Base-by-base conservation (phyloP, 2,888 invertebrate species). In the Hyles lineata region DNA sequence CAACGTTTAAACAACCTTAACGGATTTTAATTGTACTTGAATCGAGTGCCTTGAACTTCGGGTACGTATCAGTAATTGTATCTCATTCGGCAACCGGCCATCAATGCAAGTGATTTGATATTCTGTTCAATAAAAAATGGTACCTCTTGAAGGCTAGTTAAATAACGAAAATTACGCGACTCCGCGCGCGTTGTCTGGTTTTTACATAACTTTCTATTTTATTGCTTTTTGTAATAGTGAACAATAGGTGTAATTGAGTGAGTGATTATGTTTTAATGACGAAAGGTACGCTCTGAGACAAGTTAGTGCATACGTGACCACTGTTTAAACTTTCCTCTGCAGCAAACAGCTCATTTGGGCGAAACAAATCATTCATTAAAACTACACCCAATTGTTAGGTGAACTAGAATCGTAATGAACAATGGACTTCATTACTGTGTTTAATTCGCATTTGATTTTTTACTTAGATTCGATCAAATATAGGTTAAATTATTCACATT, bases 11-110 rank as follows among this genome's bases (percentile, higher is more conserved):
- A 50, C 35, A 21, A 23, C 67, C 35, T 43, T 67, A 67, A 50
- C 67, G 67, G 67, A 21, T 67, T 67, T 43, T 50, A 67, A 50
- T 11, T 23, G 21, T 67, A 43, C 23, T 43, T 43, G 63, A 21
- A 23, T 21, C 43, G 63, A 50, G 67, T 67, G 67, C 83, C 83
- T 78, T 83, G 83, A 83, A 82, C 84, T 85, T 83, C 75, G 74
- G 43, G 73, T 58, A 72, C 58, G 55, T 35, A 70, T 69, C 72
- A 70, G 73, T 69, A 72, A 75, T 59, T 73, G 74, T 73, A 67
- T 74, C 59, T 59, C 52, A 50, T 5, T 32, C 35, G 43, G n/a
- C 23, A n/a, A 25, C 19, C 43, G 25, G 43, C 50, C 59, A 35
- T 43, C 70, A 50, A 59, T 69, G 25, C 67, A 73, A 77, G 70